These are phyloP conservation scores for Eupeodes corollae DNA, from an alignment of 1,140 invertebrate species.

Conservation along the genomic window DNA sequence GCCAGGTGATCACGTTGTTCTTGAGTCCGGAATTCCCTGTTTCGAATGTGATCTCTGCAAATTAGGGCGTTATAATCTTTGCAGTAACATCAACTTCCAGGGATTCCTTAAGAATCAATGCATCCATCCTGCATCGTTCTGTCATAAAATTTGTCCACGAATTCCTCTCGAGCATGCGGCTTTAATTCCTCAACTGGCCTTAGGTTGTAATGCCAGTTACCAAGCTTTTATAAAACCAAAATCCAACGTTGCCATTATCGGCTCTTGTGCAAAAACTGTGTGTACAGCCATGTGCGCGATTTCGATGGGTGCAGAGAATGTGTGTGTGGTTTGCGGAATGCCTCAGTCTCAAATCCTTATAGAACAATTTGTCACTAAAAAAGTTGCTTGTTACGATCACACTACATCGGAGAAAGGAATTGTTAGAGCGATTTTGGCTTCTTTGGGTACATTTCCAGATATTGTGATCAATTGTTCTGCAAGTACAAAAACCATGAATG, in stretches of 20 bases:
- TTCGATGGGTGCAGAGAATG: conserved; percentile 20
- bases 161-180: conserved; percentile 21
- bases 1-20: conserved; percentile 23
- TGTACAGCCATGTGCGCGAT: conserved; percentile 19
- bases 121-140: conserved; percentile 25
- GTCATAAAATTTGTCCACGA: conserved; percentile 18
- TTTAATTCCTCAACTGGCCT: conserved; percentile 20
- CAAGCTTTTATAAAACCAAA: conserved; percentile 19
- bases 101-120: conserved; percentile 22
- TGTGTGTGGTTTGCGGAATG: conserved; percentile 15
- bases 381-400: conserved; percentile 13
- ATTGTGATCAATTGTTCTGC: conserved; percentile 24
- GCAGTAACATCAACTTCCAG: conserved; percentile 18
- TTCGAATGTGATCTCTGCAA: conserved; percentile 28
- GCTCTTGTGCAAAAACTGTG: conserved; percentile 17
- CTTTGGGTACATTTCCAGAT: conserved; percentile 9
- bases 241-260: conserved; percentile 24
- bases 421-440: not conserved
- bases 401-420: conserved; percentile 6
- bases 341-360: conserved; percentile 8
- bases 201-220: conserved; percentile 27
- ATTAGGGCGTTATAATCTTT: conserved; percentile 23
- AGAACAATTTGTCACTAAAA: conserved; percentile 12
- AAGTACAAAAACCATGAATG: conserved; percentile 23
- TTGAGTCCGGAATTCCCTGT: conserved; percentile 26